Base-by-base conservation (phyloP, 2,113 vertebrate genomes). In the Tragelaphus buxtoni region DNA sequence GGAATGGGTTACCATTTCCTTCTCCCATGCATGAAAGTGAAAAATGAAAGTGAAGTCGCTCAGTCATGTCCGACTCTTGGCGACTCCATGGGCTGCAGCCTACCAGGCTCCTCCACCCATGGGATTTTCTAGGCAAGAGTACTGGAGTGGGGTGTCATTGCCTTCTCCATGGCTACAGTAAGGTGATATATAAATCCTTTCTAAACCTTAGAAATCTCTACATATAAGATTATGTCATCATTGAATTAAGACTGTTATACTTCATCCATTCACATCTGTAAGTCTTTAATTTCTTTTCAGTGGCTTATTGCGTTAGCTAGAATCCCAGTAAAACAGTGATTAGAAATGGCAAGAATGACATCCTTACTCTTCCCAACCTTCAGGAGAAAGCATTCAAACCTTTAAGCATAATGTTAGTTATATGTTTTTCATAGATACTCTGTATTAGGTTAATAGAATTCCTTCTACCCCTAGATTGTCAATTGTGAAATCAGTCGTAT, bases 11-110 rank as follows among this genome's bases (percentile, higher is more conserved):
- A 13, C 60, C 30, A 32, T 63, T 63, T 63, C 60, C 60, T 63
- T 63, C 60, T 32, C 60, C 7, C 32, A 16, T 16, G 60, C 13
- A 8, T 63, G 13, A 32, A 63, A 63, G 30, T 16, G 6, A 61
- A 32, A 61, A 61, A 6, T 61, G 60, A 61, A 32, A 32, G 28
- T 16, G 60, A 61, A 61, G 28, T 0, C 0, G 3, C 14, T 61
- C 3, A 61, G 28, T 16, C 30, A 2, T 61, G 60, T 61, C 13
- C 0, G 1, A 16, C 30, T 63, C 60, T 32, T 63, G 0, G 7
- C 3, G 7, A 63, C 60, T 13, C 13, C 30, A 32, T 32, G 60
- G 60, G 8, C 60, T 63, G 13, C 60, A 63, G 60, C 13, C 60
- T 7, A 63, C 30, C 30, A 63, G 60, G 6, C 60, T 32, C 60